Conservation (phyloP, 2,888 invertebrate species). For the Beris chalybata region DNA sequence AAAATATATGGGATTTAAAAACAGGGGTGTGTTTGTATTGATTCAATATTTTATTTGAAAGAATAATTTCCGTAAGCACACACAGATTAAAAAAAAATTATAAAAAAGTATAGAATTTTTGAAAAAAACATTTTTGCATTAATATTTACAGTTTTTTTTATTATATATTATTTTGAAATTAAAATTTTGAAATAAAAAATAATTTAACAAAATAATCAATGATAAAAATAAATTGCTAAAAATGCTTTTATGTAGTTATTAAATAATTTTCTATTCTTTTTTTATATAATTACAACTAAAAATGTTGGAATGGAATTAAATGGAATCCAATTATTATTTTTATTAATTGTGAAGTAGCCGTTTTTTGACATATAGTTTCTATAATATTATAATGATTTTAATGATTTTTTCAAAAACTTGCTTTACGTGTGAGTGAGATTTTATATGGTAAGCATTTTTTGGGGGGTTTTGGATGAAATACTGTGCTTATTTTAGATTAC, state of each 20-base stretch:
- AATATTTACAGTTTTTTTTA: constrained; percentile 25
- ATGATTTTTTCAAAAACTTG: no score
- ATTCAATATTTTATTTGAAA: constrained; percentile 4
- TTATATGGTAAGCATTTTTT: no score
- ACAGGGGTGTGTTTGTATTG: not conserved
- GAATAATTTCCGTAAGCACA: constrained; percentile 40
- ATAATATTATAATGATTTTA: not conserved
- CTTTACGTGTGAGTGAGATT: no score
- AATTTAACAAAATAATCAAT: constrained; percentile 21
- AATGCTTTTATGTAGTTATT: constrained; percentile 37
- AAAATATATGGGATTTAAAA: constrained; percentile 20
- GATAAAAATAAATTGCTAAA: constrained; percentile 39
- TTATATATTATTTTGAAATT: constrained; percentile 48
- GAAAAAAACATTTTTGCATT: constrained; percentile 33
- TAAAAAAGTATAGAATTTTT: constrained; percentile 44
- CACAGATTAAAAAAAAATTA: constrained; percentile 36
- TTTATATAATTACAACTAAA: constrained; percentile 31
- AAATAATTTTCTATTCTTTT: no score
- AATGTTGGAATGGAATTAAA: constrained; percentile 33
- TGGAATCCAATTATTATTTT: constrained; percentile 16
- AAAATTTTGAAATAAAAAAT: constrained; percentile 53
- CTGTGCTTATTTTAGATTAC: no score
- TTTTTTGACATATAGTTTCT: not conserved
- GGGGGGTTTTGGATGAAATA: no score
- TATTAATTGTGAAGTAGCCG: constrained; percentile 37